A percentile compares a stretch with the other conserved stretches of the same genome.
Evolutionary conservation across 2,113 vertebrate species (phyloP).

Genomic region (Sigmodon hispidus): DNA sequence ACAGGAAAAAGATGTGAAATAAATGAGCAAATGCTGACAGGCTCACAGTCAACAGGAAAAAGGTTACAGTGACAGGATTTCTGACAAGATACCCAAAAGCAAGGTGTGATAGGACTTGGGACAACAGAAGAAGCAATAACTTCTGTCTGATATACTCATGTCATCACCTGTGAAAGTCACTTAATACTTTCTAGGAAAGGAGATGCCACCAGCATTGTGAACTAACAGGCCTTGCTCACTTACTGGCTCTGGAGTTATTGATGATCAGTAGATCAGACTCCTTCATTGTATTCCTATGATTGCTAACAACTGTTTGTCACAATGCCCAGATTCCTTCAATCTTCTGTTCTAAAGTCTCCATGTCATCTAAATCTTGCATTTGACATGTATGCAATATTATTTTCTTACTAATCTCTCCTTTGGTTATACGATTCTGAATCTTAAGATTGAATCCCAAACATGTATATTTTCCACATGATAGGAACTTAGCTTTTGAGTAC

Average conservation of each 20-base stretch:
- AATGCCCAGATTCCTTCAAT: neutral
- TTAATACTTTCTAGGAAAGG: neutral
- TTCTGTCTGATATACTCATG: neutral
- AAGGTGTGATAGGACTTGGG: neutral
- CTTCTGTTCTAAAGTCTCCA: neutral
- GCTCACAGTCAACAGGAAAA: neutral
- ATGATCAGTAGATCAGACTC: fast-evolving
- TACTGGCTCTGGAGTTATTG: neutral
- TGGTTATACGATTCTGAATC: neutral
- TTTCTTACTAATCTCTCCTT: neutral
- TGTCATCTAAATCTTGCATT: neutral
- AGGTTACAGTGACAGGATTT: neutral
- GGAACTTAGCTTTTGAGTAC: neutral
- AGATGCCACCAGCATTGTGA: neutral
- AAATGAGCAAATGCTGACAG: neutral
- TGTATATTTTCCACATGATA: no score
- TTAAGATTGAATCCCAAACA: neutral
- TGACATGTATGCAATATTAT: neutral
- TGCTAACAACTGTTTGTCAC: neutral
- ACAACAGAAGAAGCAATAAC: neutral
- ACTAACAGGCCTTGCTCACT: neutral
- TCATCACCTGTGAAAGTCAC: neutral
- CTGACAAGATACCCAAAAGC: neutral
- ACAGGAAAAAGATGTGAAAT: neutral
- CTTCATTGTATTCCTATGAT: neutral